Conservation (phyloP, 23 tunicate species). For the Ciona savignyi region DNA sequence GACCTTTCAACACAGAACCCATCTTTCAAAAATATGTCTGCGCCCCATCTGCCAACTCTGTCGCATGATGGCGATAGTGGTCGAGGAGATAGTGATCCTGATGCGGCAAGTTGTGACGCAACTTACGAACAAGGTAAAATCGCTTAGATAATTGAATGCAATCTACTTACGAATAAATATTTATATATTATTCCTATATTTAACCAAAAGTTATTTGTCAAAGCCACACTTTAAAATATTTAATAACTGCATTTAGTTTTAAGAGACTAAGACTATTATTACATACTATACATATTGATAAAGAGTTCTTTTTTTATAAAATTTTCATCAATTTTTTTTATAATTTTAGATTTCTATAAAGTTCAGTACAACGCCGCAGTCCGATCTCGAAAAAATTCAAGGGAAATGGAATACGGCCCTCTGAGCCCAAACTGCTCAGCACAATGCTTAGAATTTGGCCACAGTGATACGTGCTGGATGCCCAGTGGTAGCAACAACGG, state of each 20-base stretch:
- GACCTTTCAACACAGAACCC: no score
- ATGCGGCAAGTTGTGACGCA: conserved; percentile 37
- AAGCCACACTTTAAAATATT: no score
- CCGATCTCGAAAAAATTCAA: background rate
- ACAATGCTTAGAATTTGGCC: conserved; percentile 59
- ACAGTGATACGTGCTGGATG: conserved; percentile 95
- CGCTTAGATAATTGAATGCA: no score
- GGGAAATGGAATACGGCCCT: background rate
- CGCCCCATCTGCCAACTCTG: conserved; percentile 9
- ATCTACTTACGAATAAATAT: background rate
- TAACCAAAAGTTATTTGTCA: background rate
- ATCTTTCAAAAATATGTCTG: background rate
- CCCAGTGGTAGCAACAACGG: no score
- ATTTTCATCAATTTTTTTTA: no score
- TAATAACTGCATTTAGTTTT: no score
- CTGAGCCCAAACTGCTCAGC: conserved; percentile 40
- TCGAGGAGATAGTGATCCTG: conserved; percentile 91
- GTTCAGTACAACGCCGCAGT: background rate
- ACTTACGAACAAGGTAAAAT: conserved; percentile 25
- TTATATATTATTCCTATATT: conserved; percentile 1
- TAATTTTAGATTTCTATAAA: background rate
- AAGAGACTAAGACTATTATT: no score
- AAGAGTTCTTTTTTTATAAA: no score
- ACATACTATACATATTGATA: no score
- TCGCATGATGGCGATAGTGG: conserved; percentile 90